Evolutionary conservation across 2,113 vertebrate genomes (phyloP).

Genomic region (Galeopterus variegatus): DNA sequence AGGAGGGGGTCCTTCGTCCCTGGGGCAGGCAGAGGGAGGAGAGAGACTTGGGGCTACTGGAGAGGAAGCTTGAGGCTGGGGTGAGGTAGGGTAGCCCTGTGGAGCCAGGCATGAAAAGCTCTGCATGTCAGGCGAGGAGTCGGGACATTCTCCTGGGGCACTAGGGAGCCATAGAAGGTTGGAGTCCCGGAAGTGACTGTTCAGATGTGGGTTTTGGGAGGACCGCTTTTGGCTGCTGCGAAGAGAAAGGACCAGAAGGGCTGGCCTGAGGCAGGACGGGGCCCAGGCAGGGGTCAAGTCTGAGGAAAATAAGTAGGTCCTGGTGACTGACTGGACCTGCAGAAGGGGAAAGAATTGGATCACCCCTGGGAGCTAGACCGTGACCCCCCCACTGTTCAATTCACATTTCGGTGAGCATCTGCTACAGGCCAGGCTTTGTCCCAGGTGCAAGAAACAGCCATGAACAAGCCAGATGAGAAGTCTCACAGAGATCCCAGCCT

Average conservation of each 20-base stretch:
- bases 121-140: background rate
- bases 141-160: background rate
- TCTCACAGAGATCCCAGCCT: background rate
- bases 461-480: background rate
- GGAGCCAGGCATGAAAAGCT: background rate
- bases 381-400: rapidly evolving
- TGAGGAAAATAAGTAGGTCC: background rate
- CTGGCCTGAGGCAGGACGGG: background rate
- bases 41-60: background rate
- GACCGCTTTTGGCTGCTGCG: background rate
- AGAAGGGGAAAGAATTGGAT: background rate
- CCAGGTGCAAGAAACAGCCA: rapidly evolving
- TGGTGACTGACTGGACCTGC: background rate
- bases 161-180: background rate
- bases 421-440: rapidly evolving
- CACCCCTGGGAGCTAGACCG: background rate
- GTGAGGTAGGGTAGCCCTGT: background rate
- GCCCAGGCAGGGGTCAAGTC: background rate
- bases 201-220: background rate
- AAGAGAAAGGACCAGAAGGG: background rate
- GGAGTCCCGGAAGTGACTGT: background rate
- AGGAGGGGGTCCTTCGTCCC: background rate
- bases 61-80: background rate
- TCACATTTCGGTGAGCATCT: rapidly evolving
- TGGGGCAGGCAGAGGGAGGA: background rate